A percentile compares a stretch with the other conserved stretches of the same genome.
Conservation (phyloP, 1,140 invertebrate species). For the Euura saliciscinereae region DNA sequence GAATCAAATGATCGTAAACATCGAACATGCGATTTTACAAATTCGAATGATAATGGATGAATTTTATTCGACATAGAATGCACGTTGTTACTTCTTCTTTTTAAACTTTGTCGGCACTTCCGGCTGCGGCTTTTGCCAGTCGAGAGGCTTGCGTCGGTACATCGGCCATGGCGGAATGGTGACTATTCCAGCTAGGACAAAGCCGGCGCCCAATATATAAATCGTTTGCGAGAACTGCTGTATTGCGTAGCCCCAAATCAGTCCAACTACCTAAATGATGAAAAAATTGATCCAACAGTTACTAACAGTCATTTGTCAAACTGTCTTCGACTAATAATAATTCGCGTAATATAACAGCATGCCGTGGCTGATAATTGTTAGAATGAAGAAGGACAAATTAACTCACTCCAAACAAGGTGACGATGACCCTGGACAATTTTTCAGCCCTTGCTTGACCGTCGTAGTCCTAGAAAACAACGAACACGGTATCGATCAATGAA, state of each 20-base stretch:
- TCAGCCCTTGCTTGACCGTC: slow-evolving; percentile 90
- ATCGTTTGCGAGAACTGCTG: slow-evolving; percentile 96
- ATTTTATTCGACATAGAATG: neutral
- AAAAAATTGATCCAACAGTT: slow-evolving; percentile 25
- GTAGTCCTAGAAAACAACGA: slow-evolving; percentile 74
- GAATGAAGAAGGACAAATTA: slow-evolving; percentile 11
- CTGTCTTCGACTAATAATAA: slow-evolving; percentile 17
- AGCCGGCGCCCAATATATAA: slow-evolving; percentile 90
- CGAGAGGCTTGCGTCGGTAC: slow-evolving; percentile 83
- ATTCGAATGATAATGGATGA: too few relatives aligned
- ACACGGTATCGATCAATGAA: too few relatives aligned
- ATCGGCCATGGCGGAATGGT: slow-evolving; percentile 94
- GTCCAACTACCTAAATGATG: slow-evolving; percentile 73
- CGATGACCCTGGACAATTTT: slow-evolving; percentile 85
- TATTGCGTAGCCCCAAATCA: slow-evolving; percentile 91
- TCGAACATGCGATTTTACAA: too few relatives aligned
- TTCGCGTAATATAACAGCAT: neutral
- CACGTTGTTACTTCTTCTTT: slow-evolving; percentile 51
- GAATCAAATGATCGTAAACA: too few relatives aligned
- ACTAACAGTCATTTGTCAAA: neutral
- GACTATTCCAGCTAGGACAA: slow-evolving; percentile 81
- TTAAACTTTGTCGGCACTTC: slow-evolving; percentile 45
- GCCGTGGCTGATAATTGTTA: neutral
- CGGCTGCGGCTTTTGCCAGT: slow-evolving; percentile 84
- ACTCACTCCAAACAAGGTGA: slow-evolving; percentile 84